These are phyloP conservation scores for Tyrannus savana DNA, from an alignment of 2,113 vertebrate species.

Conservation along the genomic window DNA sequence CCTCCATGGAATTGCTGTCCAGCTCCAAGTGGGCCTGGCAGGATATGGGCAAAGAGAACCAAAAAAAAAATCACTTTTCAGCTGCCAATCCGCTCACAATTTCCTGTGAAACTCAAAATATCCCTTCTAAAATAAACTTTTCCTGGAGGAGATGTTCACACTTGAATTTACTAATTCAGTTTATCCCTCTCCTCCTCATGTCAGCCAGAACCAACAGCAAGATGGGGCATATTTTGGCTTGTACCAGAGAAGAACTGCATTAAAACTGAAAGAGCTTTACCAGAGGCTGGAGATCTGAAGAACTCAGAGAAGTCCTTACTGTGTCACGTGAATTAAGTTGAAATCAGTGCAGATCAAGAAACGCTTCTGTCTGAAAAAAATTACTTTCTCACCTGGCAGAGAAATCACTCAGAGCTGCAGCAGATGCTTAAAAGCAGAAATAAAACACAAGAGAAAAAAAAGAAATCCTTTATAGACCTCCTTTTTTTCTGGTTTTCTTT, in stretches of 20 bases:
- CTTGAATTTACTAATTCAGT: not conserved
- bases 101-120: not conserved
- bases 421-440: not conserved
- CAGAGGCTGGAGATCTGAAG: not conserved
- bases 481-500: not conserved
- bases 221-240: not conserved
- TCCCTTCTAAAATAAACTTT: not conserved
- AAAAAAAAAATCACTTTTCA: not conserved
- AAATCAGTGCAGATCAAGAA: not conserved
- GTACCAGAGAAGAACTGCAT: not conserved
- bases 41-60: not conserved
- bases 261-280: not conserved
- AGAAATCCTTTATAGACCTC: not conserved
- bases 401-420: not conserved
- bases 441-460: not conserved
- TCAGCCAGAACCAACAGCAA: not conserved
- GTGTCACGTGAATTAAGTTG: not conserved
- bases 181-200: not conserved
- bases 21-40: slow-evolving; percentile 85
- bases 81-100: not conserved
- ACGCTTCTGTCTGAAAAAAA: not conserved
- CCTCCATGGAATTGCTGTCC: slow-evolving; percentile 63
- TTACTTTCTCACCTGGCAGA: not conserved
- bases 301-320: not conserved
- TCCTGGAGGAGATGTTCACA: not conserved